phyloP scores from a whole-genome alignment of 2,113 vertebrate species.

The Austrofundulus limnaeus region DNA sequence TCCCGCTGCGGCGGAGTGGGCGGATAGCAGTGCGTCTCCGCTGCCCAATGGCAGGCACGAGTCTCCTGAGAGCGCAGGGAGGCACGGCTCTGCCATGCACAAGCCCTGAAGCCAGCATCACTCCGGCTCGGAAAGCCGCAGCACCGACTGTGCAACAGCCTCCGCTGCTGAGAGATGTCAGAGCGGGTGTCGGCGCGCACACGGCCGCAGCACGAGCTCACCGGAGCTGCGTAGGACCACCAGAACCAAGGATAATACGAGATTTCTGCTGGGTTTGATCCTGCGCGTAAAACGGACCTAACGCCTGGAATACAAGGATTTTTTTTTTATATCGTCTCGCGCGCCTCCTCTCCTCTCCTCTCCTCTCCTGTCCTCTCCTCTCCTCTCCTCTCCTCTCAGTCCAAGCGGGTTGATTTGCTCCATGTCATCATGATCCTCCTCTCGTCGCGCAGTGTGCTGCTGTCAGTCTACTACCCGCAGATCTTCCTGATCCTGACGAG shows the following conservation, averaged over 20 bases:
- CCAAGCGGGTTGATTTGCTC: slow-evolving; percentile 72
- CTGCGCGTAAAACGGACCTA: slow-evolving; percentile 50
- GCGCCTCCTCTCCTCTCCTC: slow-evolving; percentile 57
- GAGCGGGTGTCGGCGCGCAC: slow-evolving; percentile 80
- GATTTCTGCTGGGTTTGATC: slow-evolving; percentile 26
- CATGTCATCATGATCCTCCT: slow-evolving; percentile 92
- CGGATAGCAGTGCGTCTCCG: slow-evolving; percentile 82
- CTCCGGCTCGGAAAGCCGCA: slow-evolving; percentile 79
- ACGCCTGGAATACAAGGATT: slow-evolving; percentile 75
- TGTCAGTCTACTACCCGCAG: slow-evolving; percentile 96
- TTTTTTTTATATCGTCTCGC: slow-evolving; percentile 25
- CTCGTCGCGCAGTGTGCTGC: slow-evolving; percentile 91
- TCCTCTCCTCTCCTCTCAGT: slow-evolving; percentile 40
- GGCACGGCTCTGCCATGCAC: slow-evolving; percentile 86
- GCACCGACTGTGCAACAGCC: slow-evolving; percentile 78
- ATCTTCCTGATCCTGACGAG: slow-evolving; percentile 98
- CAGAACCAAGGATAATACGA: slow-evolving; percentile 56
- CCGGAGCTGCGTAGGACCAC: slow-evolving; percentile 79
- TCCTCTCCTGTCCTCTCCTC: no score
- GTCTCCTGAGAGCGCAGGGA: slow-evolving; percentile 86
- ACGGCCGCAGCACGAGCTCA: slow-evolving; percentile 78
- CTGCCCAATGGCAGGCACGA: slow-evolving; percentile 88
- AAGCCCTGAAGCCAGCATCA: slow-evolving; percentile 86
- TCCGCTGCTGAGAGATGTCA: slow-evolving; percentile 86
- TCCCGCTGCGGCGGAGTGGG: slow-evolving; percentile 83